phyloP scores from a whole-genome alignment of 2,888 invertebrate genomes.

The Unio pictorum region DNA sequence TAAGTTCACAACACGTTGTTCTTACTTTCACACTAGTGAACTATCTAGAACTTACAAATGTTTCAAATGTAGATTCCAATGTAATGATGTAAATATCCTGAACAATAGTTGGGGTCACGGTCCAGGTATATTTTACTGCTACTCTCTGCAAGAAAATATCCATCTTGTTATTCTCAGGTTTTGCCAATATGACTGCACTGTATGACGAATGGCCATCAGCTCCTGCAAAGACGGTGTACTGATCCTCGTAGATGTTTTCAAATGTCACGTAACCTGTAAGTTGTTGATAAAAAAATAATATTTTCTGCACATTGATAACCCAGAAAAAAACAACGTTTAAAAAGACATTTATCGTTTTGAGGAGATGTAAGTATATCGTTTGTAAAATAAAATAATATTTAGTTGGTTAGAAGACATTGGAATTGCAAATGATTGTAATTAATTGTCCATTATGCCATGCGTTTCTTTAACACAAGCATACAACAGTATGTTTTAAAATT shows the following conservation, averaged over 20 bases:
- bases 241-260: slow-evolving; percentile 34
- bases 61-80: slow-evolving; percentile 50
- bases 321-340: too few species aligned
- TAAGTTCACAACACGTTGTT: too few species aligned
- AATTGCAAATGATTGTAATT: too few species aligned
- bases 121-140: slow-evolving; percentile 45
- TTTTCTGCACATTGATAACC: too few species aligned
- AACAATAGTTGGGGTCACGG: slow-evolving; percentile 42
- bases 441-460: too few species aligned
- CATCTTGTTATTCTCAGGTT: background rate
- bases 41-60: slow-evolving; percentile 19
- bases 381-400: too few species aligned
- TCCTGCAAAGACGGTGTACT: slow-evolving; percentile 30
- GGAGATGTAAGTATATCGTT: too few species aligned
- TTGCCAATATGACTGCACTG: slow-evolving; percentile 7
- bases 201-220: slow-evolving; percentile 31
- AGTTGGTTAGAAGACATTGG: too few species aligned
- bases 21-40: too few species aligned
- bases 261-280: slow-evolving; percentile 28
- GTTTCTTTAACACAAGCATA: too few species aligned
- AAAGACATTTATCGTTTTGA: too few species aligned
- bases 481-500: too few species aligned
- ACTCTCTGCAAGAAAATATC: slow-evolving; percentile 38
- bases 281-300: background rate
- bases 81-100: slow-evolving; percentile 47